Conservation (phyloP, 2,888 invertebrate genomes). For the Halictus ligatus region DNA sequence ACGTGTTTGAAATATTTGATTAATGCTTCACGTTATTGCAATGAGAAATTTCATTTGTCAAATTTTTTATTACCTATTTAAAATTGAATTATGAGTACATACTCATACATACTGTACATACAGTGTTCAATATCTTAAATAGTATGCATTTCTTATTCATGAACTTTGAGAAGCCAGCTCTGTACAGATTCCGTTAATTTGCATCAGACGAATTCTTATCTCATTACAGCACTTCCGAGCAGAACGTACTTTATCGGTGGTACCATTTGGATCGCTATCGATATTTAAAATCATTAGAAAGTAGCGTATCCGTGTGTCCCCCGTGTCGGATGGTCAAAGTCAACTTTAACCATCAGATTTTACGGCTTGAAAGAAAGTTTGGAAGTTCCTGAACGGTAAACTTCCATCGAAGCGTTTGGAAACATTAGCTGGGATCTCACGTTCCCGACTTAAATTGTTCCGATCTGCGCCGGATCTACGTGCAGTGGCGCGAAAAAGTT, state of each 20-base stretch:
- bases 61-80: background rate
- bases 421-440: constrained; percentile 22
- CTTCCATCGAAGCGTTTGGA: constrained; percentile 28
- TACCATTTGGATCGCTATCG: background rate
- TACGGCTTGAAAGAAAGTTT: constrained; percentile 48
- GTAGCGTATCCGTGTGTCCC: background rate
- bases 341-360: constrained; percentile 49
- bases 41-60: background rate
- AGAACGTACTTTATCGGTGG: background rate
- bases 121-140: background rate
- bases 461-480: background rate
- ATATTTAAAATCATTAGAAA: constrained; percentile 39
- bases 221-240: background rate
- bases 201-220: background rate
- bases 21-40: no score
- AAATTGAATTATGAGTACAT: background rate
- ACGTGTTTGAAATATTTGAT: no score
- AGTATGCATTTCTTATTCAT: background rate
- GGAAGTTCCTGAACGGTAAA: constrained; percentile 39
- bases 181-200: background rate
- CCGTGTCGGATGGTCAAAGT: constrained; percentile 22
- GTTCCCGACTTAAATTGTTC: constrained; percentile 43
- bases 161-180: background rate
- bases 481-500: background rate
- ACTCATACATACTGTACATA: no score